Evolutionary conservation across 2,113 vertebrate species (phyloP), one percentile per base, ranked within the genome.

Genomic region (Campylomormyrus numenius): DNA sequence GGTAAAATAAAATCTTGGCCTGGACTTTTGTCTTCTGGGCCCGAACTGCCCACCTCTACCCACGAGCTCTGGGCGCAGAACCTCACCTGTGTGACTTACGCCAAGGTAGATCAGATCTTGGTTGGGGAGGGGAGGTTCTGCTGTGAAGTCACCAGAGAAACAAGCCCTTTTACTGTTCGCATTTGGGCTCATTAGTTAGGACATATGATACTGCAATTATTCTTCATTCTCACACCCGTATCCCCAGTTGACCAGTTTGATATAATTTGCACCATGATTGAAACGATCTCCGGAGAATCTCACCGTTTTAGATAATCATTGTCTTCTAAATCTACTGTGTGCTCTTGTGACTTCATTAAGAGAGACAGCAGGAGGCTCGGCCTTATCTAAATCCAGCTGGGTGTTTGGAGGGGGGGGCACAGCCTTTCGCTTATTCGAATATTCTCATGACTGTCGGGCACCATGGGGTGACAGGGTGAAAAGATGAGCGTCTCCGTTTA

Each of bases 301-400:
- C 45, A 88, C 42, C 58, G 11, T 62, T 88, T 87, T 46, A 74
- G 53, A 77, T 88, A 24, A 83, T 83, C 85, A 83, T 39, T 88
- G 88, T 15, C 58, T 88, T 42, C 10, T 48, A 48, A 89, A 89
- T 31, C 42, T 70, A 74, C 42, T 48, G 49, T 87, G 24, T 87
- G 48, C 24, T 39, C 50, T 85, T 5, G 52, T 52, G 74, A 84
- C 49, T 24, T 45, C 21, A 56, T 89, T 21, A 45, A 46, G 52
- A 39, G 19, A 53, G 31, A 53, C 17, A 58, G 21, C 46, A 50
- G n/a, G 50, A 83, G 49, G 50, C 10, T 9, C 27, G 27, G 27
- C 15, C 27, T 19, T 11, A 24, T 39, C 56, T 62, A 46, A 66
- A 88, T 39, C 87, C 87, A 66, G 35, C 19, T 9, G 53, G 87